These are phyloP conservation scores for Holocentrus rufus DNA, from an alignment of 2,797 vertebrate genomes.

Conservation along the genomic window DNA sequence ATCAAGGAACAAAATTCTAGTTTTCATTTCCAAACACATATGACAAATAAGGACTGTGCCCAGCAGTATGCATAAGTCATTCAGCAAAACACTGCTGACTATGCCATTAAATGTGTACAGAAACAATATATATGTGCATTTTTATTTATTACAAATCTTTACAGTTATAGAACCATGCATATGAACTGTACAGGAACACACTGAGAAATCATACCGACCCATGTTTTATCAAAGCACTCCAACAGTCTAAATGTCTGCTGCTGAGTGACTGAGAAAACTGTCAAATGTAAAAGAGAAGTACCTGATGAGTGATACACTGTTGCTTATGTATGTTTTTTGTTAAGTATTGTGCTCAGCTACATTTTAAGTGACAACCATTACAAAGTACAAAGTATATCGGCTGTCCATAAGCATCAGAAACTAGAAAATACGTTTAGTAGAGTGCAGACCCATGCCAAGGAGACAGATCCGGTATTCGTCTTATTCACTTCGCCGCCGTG, in stretches of 20 bases:
- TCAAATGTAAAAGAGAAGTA: background rate
- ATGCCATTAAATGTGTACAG: background rate
- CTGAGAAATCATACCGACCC: background rate
- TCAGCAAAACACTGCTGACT: constrained; percentile 30
- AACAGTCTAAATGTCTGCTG: background rate
- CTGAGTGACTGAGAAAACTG: background rate
- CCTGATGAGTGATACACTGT: background rate
- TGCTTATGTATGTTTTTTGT: no score
- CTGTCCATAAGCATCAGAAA: no score
- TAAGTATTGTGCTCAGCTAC: no score
- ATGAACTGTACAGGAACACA: background rate
- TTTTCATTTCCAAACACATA: background rate
- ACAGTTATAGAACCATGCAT: background rate
- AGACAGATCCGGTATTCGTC: no score
- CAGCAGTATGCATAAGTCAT: constrained; percentile 17
- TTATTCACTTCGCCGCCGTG: no score
- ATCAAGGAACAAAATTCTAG: background rate
- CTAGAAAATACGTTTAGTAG: no score
- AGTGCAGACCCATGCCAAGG: no score
- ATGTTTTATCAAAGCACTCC: background rate
- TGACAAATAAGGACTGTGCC: constrained; percentile 13
- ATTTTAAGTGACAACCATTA: no score
- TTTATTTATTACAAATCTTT: background rate
- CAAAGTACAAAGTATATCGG: no score
- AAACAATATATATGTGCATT: background rate